Percentiles rank a stretch among this genome's conserved stretches.
These are phyloP conservation scores for Diachrysia chrysitis DNA, from an alignment of 2,888 invertebrate species.

Conservation along the genomic window DNA sequence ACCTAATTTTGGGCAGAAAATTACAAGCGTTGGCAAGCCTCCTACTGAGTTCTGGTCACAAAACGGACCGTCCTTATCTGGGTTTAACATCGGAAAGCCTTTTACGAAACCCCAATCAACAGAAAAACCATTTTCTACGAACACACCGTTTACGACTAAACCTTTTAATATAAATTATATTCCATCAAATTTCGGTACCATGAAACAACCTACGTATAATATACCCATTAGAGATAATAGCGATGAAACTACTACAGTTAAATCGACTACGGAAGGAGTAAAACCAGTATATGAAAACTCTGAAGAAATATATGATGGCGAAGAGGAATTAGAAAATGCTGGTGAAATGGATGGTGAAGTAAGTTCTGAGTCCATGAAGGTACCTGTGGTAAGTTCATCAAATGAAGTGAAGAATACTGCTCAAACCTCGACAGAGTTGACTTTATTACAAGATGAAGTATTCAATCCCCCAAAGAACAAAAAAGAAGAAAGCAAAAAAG, in stretches of 20 bases:
- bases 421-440: conserved; percentile 68
- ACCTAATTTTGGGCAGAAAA: conserved; percentile 82
- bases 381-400: conserved; percentile 82
- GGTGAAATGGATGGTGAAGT: conserved; percentile 81
- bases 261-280: conserved; percentile 61
- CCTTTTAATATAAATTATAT: conserved; percentile 77
- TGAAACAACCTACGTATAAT: conserved; percentile 82
- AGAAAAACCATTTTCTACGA: conserved; percentile 60
- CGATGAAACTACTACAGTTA: conserved; percentile 76
- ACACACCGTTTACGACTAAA: conserved; percentile 67
- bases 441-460: conserved; percentile 72
- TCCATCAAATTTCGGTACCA: conserved; percentile 73
- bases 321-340: conserved; percentile 72
- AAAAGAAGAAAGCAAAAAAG: conserved; percentile 63
- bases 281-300: conserved; percentile 83
- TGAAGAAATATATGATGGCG: conserved; percentile 84
- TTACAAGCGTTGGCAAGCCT: conserved; percentile 80
- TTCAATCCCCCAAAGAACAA: conserved; percentile 57
- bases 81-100: conserved; percentile 78
- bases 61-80: conserved; percentile 62
- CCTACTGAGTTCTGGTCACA: conserved; percentile 79
- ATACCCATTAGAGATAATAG: conserved; percentile 84
- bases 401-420: conserved; percentile 64
- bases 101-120: conserved; percentile 74
- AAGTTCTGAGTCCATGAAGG: conserved; percentile 84